Conservation (phyloP, 2,888 invertebrate genomes). For the Mesochorus sp. region DNA sequence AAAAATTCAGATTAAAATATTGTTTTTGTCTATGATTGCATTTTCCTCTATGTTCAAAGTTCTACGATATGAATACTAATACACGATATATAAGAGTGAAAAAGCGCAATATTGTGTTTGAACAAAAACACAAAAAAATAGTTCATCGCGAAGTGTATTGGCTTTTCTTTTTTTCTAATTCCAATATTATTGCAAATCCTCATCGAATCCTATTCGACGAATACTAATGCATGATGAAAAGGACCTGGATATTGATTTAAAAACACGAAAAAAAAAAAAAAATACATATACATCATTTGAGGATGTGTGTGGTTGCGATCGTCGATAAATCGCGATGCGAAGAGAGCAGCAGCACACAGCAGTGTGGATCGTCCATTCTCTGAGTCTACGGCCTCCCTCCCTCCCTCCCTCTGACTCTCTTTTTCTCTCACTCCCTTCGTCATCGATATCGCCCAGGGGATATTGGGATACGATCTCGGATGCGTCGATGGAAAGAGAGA, state of each 20-base stretch:
- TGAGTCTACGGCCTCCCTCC: constrained; percentile 50
- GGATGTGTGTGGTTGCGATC: not conserved
- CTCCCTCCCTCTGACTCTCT: constrained; percentile 47
- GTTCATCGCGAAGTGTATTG: too few relatives aligned
- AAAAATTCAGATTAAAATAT: too few relatives aligned
- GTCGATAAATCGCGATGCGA: not conserved
- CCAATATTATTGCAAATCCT: too few relatives aligned
- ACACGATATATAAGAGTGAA: too few relatives aligned
- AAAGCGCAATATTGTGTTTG: too few relatives aligned
- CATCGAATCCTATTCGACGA: too few relatives aligned
- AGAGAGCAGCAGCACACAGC: not conserved
- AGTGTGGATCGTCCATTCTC: constrained; percentile 8
- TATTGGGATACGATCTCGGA: constrained; percentile 49
- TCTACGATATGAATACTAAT: too few relatives aligned
- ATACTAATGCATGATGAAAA: too few relatives aligned
- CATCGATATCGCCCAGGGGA: constrained; percentile 46
- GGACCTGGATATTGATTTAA: not conserved
- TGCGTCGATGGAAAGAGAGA: constrained; percentile 43
- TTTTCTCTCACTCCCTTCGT: constrained; percentile 43
- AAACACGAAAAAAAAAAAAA: not conserved
- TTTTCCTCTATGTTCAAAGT: too few relatives aligned
- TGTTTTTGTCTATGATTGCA: too few relatives aligned
- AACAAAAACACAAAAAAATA: too few relatives aligned
- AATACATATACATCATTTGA: not conserved
- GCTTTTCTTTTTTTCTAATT: too few relatives aligned